Evolutionary conservation across 2,113 vertebrate genomes (phyloP).

Genomic region (Tetrao urogallus): DNA sequence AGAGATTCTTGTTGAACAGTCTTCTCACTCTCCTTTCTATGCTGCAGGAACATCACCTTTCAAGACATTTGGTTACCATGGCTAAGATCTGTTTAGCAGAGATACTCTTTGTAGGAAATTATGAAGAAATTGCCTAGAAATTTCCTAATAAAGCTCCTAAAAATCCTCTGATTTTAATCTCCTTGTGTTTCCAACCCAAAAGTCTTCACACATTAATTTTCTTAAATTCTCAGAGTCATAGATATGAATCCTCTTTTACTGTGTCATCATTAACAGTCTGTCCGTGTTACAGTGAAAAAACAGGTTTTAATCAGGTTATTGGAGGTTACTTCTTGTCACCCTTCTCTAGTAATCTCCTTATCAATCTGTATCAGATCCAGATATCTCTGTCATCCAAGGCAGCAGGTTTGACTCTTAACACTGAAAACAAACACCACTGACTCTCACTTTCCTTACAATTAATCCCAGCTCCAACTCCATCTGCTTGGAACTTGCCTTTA

Average conservation of each 20-base stretch:
- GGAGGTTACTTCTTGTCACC: neutral
- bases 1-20: neutral
- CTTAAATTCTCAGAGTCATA: neutral
- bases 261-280: neutral
- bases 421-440: neutral
- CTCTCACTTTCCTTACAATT: slow-evolving; percentile 11
- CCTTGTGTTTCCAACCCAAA: neutral
- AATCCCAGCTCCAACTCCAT: slow-evolving; percentile 24
- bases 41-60: neutral
- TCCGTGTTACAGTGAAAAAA: neutral
- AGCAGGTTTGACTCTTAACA: slow-evolving; percentile 10
- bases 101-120: neutral
- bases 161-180: neutral
- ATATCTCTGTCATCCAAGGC: neutral
- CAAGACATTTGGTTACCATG: neutral
- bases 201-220: neutral
- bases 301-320: neutral
- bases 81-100: neutral
- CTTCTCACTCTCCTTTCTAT: neutral
- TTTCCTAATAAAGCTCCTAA: neutral
- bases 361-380: slow-evolving; percentile 4
- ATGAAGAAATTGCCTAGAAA: neutral
- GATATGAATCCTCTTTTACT: neutral
- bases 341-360: neutral
- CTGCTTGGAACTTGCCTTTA: slow-evolving; percentile 21